A percentile compares a stretch with the other conserved stretches of the same genome.
These are phyloP conservation scores for Dipus sagitta DNA, from an alignment of 2,797 vertebrate genomes.

Conservation along the genomic window DNA sequence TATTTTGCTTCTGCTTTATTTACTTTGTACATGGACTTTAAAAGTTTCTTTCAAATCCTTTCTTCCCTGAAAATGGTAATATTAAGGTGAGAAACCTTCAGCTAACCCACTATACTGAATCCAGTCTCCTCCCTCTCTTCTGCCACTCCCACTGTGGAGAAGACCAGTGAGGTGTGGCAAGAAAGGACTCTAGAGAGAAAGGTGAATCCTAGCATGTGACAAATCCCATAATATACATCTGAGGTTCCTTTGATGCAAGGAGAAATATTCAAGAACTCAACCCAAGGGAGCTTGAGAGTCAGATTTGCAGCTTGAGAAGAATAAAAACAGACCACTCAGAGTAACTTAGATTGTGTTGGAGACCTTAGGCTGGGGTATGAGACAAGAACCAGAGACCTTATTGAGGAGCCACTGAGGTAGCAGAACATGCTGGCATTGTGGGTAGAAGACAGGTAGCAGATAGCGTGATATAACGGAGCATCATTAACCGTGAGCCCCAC, in stretches of 20 bases:
- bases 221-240: neutral
- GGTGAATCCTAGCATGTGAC: neutral
- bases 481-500: neutral
- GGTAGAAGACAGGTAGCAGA: too few species aligned
- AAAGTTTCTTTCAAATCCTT: constrained; percentile 31
- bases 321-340: neutral
- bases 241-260: neutral
- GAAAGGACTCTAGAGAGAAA: neutral
- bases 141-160: too few species aligned
- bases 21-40: constrained; percentile 19
- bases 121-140: accelerated
- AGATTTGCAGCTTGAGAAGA: neutral
- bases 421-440: neutral
- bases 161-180: too few species aligned
- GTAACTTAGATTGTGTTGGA: neutral
- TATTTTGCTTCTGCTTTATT: constrained; percentile 52
- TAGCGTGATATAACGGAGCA: accelerated
- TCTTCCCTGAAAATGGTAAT: neutral
- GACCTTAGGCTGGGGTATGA: neutral
- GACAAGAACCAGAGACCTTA: neutral
- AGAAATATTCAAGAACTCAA: neutral
- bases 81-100: neutral
- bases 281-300: neutral
- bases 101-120: accelerated
- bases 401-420: accelerated